Base-by-base conservation (phyloP, 2,797 vertebrate species). In the Leptodactylus fallax region DNA sequence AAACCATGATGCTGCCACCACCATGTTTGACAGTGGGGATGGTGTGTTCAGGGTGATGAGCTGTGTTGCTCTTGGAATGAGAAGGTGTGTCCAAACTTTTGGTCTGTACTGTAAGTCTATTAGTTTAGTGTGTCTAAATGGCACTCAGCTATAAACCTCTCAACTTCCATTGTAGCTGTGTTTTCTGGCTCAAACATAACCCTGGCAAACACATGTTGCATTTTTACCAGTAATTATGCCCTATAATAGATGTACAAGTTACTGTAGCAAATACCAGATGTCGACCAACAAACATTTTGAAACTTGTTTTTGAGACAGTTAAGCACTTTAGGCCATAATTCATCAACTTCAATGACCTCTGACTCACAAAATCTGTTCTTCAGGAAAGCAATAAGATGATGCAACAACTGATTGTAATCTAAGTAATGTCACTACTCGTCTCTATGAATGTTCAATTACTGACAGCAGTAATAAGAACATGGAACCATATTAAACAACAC, bases 341-440 rank as follows among this genome's bases (percentile, higher is more conserved):
- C 72, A 85, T 79, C 81, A 88, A 74, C 82, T 80, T 76, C 81
- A 79, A 58, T 80, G 63, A 79, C 61, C 76, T 81, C 45, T 80
- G 65, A 85, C 81, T 85, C 67, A 85, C 13, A 81, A 63, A 74
- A 58, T 63, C 36, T 58, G 60, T 79, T 85, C n/a, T 51, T 55
- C 49, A 67, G n/a, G 61, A 83, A 49, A 84, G 21, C 60, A 72
- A 84, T 67, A 85, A 88, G 71, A 65, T 67, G 25, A 61, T 47
- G 53, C 74, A 80, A 87, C 74, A 80, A 87, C 47, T 53, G 19
- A 63, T 55, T 87, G 6, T 83, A 61, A 85, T 85, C 83, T 77
- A 63, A 76, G 27, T 76, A 84, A 74, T 76, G 27, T 49, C 56
- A 58, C 27, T 60, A 23, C 19, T 84, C 55, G 47, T 45, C 55